Percentiles rank a stretch among this genome's conserved stretches.
Evolutionary conservation across 2,888 invertebrate species (phyloP).

Genomic region (Axea sp.): DNA sequence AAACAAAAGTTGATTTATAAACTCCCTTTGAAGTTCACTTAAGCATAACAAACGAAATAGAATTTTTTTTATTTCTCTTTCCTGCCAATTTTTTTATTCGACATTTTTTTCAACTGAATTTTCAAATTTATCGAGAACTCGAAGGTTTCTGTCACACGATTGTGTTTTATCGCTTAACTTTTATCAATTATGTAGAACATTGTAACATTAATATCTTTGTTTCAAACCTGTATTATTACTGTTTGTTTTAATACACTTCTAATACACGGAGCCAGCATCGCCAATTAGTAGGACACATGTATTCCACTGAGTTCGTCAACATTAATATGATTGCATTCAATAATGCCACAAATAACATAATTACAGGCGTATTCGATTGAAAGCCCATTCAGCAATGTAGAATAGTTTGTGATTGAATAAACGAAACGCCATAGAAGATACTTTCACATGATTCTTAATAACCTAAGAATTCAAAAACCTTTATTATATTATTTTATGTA

Average conservation of each 20-base stretch:
- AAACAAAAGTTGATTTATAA: too few species aligned
- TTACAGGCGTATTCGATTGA: constrained; percentile 21
- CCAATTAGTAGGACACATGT: constrained; percentile 15
- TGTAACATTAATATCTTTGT: constrained; percentile 5
- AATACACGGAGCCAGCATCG: constrained; percentile 1
- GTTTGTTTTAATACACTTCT: constrained; percentile 17
- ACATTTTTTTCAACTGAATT: too few species aligned
- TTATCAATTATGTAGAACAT: not conserved
- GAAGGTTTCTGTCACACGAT: too few species aligned
- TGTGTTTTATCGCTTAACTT: not conserved
- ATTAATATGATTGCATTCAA: constrained; percentile 34
- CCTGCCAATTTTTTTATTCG: too few species aligned
- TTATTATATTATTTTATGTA: too few species aligned
- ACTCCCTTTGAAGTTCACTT: too few species aligned
- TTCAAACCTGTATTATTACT: not conserved
- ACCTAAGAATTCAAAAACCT: constrained; percentile 3
- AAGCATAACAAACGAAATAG: too few species aligned
- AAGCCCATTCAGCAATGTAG: constrained; percentile 26
- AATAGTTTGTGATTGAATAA: constrained; percentile 20
- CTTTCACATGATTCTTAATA: not conserved
- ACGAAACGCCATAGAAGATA: constrained; percentile 4
- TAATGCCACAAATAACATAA: constrained; percentile 38
- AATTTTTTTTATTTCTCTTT: too few species aligned
- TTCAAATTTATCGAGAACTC: too few species aligned
- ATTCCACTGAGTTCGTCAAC: constrained; percentile 8